Evolutionary conservation across 2,888 invertebrate species (phyloP).

Genomic region (Lithosia quadra): DNA sequence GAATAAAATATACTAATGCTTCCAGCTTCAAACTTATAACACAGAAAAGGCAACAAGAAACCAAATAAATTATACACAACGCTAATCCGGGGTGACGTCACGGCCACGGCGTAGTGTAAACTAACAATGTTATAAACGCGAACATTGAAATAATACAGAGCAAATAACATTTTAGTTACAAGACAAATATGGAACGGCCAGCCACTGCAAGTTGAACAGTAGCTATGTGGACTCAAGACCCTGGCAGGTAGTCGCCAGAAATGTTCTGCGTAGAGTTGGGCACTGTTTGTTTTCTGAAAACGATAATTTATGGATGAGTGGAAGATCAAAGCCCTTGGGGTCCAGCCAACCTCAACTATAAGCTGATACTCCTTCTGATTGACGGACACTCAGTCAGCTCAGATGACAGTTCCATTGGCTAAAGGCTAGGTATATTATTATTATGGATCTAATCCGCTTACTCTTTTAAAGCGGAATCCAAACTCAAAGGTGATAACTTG

Average conservation of each 20-base stretch:
- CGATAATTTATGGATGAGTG: too few relatives aligned
- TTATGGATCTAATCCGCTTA: too few relatives aligned
- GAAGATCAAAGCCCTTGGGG: too few relatives aligned
- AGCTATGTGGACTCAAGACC: slow-evolving; percentile 12
- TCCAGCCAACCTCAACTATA: too few relatives aligned
- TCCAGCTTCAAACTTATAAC: neutral
- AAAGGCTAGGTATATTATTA: too few relatives aligned
- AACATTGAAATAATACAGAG: slow-evolving; percentile 25
- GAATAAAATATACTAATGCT: too few relatives aligned
- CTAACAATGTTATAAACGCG: slow-evolving; percentile 13
- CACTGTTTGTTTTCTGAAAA: neutral
- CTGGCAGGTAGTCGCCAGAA: neutral
- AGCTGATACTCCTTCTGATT: too few relatives aligned
- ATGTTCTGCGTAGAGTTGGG: neutral
- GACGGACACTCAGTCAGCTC: too few relatives aligned
- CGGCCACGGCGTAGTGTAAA: slow-evolving; percentile 14
- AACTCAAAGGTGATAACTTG: too few relatives aligned
- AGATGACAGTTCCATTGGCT: too few relatives aligned
- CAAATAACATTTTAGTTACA: slow-evolving; percentile 34
- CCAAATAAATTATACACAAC: slow-evolving; percentile 20
- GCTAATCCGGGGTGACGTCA: slow-evolving; percentile 19
- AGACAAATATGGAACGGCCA: slow-evolving; percentile 30
- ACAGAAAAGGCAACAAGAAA: neutral
- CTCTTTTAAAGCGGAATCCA: too few relatives aligned
- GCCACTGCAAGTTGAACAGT: slow-evolving; percentile 33